These are phyloP conservation scores for Opisthocomus hoazin DNA, from an alignment of 2,113 vertebrate genomes.

Conservation along the genomic window DNA sequence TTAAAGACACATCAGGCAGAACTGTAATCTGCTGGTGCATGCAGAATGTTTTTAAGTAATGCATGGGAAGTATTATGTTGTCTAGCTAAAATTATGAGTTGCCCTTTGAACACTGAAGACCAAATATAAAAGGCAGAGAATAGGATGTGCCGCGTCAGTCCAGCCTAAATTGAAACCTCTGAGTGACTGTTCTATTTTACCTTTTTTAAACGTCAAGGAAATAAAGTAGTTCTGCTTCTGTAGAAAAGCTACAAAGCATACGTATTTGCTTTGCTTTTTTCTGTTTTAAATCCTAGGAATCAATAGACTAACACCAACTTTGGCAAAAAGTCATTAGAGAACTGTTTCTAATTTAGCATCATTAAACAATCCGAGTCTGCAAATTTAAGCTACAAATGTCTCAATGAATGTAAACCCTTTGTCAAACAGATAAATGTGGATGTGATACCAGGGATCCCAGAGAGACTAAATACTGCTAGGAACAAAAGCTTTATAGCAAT, in stretches of 20 bases:
- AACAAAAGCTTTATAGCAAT: constrained; percentile 36
- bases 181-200: background rate
- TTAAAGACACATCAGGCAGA: background rate
- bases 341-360: background rate
- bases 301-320: background rate
- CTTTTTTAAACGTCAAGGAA: background rate
- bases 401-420: constrained; percentile 27
- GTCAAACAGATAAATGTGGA: constrained; percentile 28
- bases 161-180: background rate
- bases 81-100: background rate
- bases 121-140: background rate
- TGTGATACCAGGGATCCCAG: constrained; percentile 19
- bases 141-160: background rate
- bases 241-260: background rate
- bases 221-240: background rate
- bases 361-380: background rate
- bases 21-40: background rate
- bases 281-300: background rate
- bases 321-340: constrained; percentile 7
- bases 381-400: background rate
- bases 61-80: background rate
- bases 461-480: constrained; percentile 14
- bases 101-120: background rate
- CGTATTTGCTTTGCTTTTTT: background rate
- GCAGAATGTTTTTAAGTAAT: background rate